Evolutionary conservation across 2,888 invertebrate species (phyloP).

Genomic region (Sepiola atlantica): DNA sequence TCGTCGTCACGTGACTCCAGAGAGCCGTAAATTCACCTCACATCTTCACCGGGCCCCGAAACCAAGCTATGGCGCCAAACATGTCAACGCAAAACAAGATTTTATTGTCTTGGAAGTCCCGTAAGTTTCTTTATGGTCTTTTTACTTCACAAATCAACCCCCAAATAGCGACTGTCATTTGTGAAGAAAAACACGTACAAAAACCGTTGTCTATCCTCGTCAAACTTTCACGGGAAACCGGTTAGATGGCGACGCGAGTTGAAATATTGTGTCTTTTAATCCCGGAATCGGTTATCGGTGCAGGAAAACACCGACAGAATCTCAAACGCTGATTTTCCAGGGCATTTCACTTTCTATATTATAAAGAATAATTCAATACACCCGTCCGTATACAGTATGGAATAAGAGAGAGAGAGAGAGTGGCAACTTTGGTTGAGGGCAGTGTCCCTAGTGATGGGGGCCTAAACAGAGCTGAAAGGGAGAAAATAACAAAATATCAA

Average conservation of each 20-base stretch:
- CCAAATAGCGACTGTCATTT: not conserved
- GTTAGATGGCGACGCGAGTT: not conserved
- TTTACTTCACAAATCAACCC: not conserved
- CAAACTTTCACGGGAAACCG: not conserved
- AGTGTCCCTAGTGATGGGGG: too few relatives aligned
- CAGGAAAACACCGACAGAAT: not conserved
- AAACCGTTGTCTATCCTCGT: not conserved
- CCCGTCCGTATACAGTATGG: not conserved
- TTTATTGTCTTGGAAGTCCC: constrained; percentile 8
- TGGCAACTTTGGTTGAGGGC: too few relatives aligned
- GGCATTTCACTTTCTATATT: not conserved
- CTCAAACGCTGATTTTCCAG: not conserved
- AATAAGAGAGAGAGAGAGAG: too few relatives aligned
- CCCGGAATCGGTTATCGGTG: not conserved
- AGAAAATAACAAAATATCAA: too few relatives aligned
- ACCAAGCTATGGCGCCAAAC: not conserved
- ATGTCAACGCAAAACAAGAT: not conserved
- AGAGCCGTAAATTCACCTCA: constrained; percentile 18
- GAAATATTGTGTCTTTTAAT: not conserved
- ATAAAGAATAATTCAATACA: not conserved
- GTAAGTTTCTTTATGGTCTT: not conserved
- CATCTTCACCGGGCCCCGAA: not conserved
- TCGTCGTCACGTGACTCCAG: not conserved
- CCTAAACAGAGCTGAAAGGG: too few relatives aligned
- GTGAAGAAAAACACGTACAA: not conserved